These are phyloP conservation scores for Eurosta solidaginis DNA, from an alignment of 1,140 invertebrate species.

Conservation along the genomic window DNA sequence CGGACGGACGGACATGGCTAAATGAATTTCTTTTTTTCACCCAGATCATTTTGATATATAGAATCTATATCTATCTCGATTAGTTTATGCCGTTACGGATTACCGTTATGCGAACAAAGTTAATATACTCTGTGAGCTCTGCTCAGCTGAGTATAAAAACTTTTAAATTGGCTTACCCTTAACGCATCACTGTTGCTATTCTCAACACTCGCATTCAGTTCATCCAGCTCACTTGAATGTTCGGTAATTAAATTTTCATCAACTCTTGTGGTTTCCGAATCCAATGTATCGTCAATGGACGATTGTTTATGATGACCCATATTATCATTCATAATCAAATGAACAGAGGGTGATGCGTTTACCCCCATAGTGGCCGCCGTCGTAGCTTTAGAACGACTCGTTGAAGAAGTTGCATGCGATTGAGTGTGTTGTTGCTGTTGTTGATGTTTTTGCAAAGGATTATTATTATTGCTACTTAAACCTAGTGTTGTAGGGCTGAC, in stretches of 20 bases:
- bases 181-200: background rate
- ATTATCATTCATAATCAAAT: conserved; percentile 52
- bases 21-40: no score
- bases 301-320: conserved; percentile 14
- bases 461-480: conserved; percentile 9
- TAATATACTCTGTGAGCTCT: no score
- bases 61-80: no score
- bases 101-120: no score
- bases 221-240: background rate
- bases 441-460: conserved; percentile 36
- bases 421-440: conserved; percentile 34
- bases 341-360: conserved; percentile 42
- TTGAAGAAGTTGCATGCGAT: conserved; percentile 38
- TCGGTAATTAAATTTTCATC: conserved; percentile 28
- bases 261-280: background rate
- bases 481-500: background rate
- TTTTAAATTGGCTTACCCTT: background rate
- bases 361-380: conserved; percentile 45
- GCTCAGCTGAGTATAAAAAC: background rate
- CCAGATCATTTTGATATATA: no score
- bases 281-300: background rate
- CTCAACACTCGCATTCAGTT: background rate
- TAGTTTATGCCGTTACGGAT: no score
- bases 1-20: no score
- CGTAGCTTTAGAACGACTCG: conserved; percentile 42